Evolutionary conservation across 2,888 invertebrate species (phyloP), one percentile per base, ranked within the genome.

Genomic region (Octodonta nipae): DNA sequence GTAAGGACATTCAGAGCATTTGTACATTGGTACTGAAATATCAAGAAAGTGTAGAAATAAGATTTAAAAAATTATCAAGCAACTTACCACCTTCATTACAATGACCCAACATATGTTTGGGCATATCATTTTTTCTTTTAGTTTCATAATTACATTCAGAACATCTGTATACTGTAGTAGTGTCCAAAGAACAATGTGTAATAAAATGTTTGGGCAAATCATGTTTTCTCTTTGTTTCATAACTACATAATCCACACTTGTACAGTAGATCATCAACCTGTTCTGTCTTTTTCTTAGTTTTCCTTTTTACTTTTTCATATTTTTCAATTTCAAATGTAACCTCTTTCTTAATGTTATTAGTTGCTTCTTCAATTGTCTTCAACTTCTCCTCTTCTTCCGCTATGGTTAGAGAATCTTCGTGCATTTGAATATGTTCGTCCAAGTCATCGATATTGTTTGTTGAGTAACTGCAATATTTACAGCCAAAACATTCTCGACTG

Each of bases 21-120:
- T 22, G 15, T 32, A 43, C 30, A 43, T 32, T 26, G 32, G 33
- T 4, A 36, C 33, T 16, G 26, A 15, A 36, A 33, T 2, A 22
- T 13, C 14, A 28, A 26, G n/a, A 17, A 10, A 16, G 7, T 30
- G 11, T 6, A 30, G 15, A 14, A 7, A 22, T 17, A 20, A 17
- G 6, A 22, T 11, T 17, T 7, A 25, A 10, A 27, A 14, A 3
- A 3, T 22, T 22, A 11, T 22, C 3, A n/a, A n/a, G n/a, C n/a
- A n/a, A n/a, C n/a, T n/a, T n/a, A n/a, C n/a, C 37, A 44, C 44
- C 44, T 30, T 42, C 33, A n/a, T 30, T 38, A 15, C 39, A 41
- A 28, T 50, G 50, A 13, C 44, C 43, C 27, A 50, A 24, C 42
- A 47, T 41, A 30, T 50, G 50, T 12, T 49, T 49, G 2, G 45